Evolutionary conservation across 2,888 invertebrate genomes (phyloP).

Genomic region (Spatulosminthurus flaviceps): DNA sequence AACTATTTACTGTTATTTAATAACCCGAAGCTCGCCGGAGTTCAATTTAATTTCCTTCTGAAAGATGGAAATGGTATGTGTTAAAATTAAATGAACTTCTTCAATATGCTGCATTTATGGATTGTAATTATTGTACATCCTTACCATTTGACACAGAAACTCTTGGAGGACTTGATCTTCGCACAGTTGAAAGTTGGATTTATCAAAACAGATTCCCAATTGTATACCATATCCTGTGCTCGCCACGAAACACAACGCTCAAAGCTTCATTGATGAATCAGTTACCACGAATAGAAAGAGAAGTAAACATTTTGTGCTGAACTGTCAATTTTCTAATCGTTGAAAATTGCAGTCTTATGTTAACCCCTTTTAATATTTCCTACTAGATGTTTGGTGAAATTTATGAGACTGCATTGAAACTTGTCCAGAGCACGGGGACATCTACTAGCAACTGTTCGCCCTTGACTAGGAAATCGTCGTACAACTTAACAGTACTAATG

Average conservation of each 20-base stretch:
- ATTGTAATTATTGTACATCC: no score
- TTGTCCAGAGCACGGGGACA: not conserved
- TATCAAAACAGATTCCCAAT: conserved; percentile 24
- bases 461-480: not conserved
- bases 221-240: conserved; percentile 35
- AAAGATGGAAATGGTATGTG: conserved; percentile 63
- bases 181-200: conserved; percentile 46
- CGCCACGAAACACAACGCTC: not conserved
- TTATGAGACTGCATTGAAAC: not conserved
- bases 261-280: not conserved
- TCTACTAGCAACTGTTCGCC: not conserved
- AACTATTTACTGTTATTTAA: conserved; percentile 44
- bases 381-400: conserved; percentile 21
- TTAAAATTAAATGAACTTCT: no score
- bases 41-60: conserved; percentile 56
- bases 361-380: not conserved
- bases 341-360: not conserved
- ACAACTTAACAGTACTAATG: conserved; percentile 20
- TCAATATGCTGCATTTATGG: no score
- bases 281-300: not conserved
- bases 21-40: conserved; percentile 40
- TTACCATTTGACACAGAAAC: conserved; percentile 57
- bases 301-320: not conserved
- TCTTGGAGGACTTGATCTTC: conserved; percentile 51
- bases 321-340: not conserved